phyloP scores from a whole-genome alignment of 2,888 invertebrate genomes.

The Ptycholaimellus sp. region DNA sequence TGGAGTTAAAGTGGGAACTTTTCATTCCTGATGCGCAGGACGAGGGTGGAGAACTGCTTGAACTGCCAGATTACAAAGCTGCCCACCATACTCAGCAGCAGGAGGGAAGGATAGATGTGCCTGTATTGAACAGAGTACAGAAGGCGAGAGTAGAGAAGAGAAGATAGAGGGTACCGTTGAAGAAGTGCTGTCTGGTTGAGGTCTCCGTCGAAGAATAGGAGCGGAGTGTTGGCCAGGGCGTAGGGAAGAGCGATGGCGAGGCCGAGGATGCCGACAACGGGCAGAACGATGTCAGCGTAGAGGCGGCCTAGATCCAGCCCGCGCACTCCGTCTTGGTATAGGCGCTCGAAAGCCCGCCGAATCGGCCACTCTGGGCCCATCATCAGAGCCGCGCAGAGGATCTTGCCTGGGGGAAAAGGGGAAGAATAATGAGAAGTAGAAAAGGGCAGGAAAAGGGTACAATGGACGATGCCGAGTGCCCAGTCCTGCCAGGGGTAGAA shows the following conservation, averaged over 20 bases:
- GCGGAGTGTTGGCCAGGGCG: conserved; percentile 62
- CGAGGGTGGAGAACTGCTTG: conserved; percentile 69
- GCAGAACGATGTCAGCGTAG: conserved; percentile 57
- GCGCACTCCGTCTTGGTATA: conserved; percentile 66
- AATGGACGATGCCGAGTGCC: conserved; percentile 85
- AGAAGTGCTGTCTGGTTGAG: no score
- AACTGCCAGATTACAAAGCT: conserved; percentile 58
- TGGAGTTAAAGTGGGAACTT: conserved; percentile 37
- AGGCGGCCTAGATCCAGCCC: conserved; percentile 72
- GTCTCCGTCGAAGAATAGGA: conserved; percentile 40
- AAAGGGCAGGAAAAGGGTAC: no score
- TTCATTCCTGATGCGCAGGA: conserved; percentile 95
- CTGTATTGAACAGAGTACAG: no score
- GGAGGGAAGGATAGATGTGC: conserved; percentile 61
- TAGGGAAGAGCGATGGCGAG: conserved; percentile 77
- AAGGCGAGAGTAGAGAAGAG: no score
- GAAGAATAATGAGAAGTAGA: no score
- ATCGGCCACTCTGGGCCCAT: conserved; percentile 91
- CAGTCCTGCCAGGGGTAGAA: conserved; percentile 53
- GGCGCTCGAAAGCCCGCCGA: conserved; percentile 62
- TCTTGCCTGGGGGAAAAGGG: no score
- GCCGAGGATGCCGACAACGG: conserved; percentile 64
- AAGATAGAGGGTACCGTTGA: no score
- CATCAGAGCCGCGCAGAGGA: conserved; percentile 77
- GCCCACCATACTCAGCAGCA: conserved; percentile 44